Percentiles rank a stretch among this genome's conserved stretches.
These are phyloP conservation scores for Calliopsis andreniformis DNA, from an alignment of 1,140 invertebrate species.

Conservation along the genomic window DNA sequence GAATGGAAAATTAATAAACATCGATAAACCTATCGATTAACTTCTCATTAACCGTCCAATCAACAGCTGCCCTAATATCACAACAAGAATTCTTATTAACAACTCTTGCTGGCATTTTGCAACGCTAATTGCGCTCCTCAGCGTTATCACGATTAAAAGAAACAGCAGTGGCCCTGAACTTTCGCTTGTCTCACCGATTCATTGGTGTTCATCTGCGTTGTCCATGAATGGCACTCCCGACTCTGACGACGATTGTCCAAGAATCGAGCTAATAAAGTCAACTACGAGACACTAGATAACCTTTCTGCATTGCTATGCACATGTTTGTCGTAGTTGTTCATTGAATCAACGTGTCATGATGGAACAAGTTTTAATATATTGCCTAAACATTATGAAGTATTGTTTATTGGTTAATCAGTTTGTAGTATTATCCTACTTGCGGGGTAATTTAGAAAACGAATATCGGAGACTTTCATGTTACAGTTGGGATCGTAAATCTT, in stretches of 20 bases:
- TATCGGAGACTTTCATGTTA: too few relatives aligned
- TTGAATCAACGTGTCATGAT: background rate
- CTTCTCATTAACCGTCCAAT: background rate
- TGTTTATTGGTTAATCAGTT: too few relatives aligned
- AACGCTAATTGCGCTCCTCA: slow-evolving; percentile 32
- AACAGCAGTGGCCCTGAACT: slow-evolving; percentile 60
- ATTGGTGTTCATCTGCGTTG: slow-evolving; percentile 48
- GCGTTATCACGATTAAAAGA: slow-evolving; percentile 61
- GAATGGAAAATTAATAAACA: slow-evolving; percentile 34
- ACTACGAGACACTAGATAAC: background rate
- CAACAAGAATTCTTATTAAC: slow-evolving; percentile 1
- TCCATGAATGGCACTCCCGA: slow-evolving; percentile 27
- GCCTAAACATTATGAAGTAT: background rate
- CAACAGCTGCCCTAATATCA: background rate
- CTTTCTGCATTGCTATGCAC: slow-evolving; percentile 5
- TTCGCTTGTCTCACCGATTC: slow-evolving; percentile 46
- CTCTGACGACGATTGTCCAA: slow-evolving; percentile 34
- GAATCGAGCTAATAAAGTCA: slow-evolving; percentile 16
- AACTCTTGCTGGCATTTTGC: slow-evolving; percentile 44
- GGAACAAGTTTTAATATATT: background rate
- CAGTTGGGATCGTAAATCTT: too few relatives aligned
- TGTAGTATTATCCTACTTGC: too few relatives aligned
- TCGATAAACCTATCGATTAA: slow-evolving; percentile 31
- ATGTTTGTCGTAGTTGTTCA: background rate
- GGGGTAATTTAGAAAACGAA: too few relatives aligned